Base-by-base conservation (phyloP, 37 sponge, comb jelly and placozoan genomes). In the Hormiphora californensis region DNA sequence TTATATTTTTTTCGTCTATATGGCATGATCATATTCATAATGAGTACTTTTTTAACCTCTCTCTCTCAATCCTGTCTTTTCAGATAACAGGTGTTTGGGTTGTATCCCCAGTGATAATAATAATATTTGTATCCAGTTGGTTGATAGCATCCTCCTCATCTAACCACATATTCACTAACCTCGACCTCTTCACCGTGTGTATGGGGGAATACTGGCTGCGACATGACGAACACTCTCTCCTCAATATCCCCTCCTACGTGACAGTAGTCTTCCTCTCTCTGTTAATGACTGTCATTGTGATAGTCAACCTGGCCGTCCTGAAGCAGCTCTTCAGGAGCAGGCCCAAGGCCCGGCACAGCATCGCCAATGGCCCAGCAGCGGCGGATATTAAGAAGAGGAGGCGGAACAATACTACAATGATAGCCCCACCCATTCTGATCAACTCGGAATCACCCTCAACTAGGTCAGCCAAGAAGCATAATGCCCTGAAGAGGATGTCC, bases 121-220 rank as follows among this genome's bases (percentile, higher is more conserved):
- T 73, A 1, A 39, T 40, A 22, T 73, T 43, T 30, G 44, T 73
- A 43, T 43, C 46, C 41, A 21, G 21, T 0, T 73, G 81, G 81
- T 25, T 73, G 0, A 39, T 73, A 43, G n/a, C 43, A 11, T 73
- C 81, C 81, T 5, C 44, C 22, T 7, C 35, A 21, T 22, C 35
- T 22, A 22, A 73, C 44, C 12, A 73, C 4, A 73, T 46, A 22
- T 73, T 32, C 81, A 73, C 81, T 7, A 73, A 73, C 81, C 32
- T 32, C 2, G 25, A 39, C 19, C 40, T 73, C 8, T 73, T 73
- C 81, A 40, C 81, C 4, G 35, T 33, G 8, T 73, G 81, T 73
- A 73, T 73, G 23, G 81, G 81, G 43, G 46, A 73, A 46, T 73
- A 73, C 44, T 73, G 81, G 81, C 35, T 73, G 28, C 32, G 35